A percentile compares a stretch with the other conserved stretches of the same genome.
These are phyloP conservation scores for Rhabdomys pumilio DNA, from an alignment of 2,797 vertebrate species.

Conservation along the genomic window DNA sequence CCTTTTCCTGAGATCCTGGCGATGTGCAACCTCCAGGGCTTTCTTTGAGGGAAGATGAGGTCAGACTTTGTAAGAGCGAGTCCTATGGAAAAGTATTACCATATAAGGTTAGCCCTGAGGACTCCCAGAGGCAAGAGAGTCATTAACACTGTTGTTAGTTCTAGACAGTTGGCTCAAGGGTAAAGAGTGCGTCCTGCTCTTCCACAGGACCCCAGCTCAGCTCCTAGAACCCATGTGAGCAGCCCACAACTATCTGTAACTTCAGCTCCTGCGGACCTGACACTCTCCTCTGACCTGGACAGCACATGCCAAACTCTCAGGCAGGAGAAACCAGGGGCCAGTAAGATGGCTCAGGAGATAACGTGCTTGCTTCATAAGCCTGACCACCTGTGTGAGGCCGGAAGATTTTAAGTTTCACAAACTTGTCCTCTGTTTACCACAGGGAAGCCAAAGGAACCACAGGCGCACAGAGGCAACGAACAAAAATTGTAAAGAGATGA, in stretches of 20 bases:
- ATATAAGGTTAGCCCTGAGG: constrained; percentile 24
- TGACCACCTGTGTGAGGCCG: neutral
- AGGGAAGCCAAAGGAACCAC: neutral
- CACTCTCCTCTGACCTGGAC: neutral
- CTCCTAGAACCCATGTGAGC: neutral
- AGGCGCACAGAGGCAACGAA: neutral
- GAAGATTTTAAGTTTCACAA: neutral
- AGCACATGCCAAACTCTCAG: neutral
- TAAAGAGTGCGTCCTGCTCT: neutral
- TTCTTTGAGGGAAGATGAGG: constrained; percentile 85
- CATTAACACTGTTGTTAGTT: neutral
- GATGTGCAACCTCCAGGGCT: constrained; percentile 83
- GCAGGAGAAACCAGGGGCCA: neutral
- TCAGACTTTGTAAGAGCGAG: constrained; percentile 73
- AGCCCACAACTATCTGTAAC: neutral
- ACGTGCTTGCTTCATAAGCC: too few relatives aligned
- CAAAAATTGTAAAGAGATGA: neutral
- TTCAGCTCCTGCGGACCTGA: neutral
- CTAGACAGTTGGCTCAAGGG: neutral
- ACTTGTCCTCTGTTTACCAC: neutral
- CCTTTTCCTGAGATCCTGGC: constrained; percentile 82
- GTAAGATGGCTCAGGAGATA: neutral
- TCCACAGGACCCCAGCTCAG: neutral
- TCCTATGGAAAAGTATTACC: constrained; percentile 76
- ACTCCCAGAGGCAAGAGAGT: neutral